Base-by-base conservation (phyloP, 2,113 vertebrate genomes). In the Anguilla japonica region DNA sequence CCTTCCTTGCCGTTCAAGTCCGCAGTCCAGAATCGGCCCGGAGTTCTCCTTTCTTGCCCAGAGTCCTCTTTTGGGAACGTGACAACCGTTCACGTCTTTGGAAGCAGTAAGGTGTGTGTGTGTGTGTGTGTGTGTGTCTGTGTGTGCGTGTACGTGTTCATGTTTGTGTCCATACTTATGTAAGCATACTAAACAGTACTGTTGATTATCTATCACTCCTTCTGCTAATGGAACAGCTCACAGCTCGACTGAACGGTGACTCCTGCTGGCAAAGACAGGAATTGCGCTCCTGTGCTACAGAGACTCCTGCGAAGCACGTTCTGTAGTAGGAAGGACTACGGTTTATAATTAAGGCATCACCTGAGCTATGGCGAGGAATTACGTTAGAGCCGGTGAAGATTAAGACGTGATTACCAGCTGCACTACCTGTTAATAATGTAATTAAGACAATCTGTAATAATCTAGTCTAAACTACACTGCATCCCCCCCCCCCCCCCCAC, bases 151-250 rank as follows among this genome's bases (percentile, higher is more conserved):
- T 9, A 46, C 4, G 43, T 46, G 43, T 46, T 9, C 43, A 46
- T 46, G 43, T 34, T 34, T 60, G 57, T 8, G 26, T 15, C 22
- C 22, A 26, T 14, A 29, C 13, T 41, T 91, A 91, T 90, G 91
- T 92, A 94, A 93, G 93, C 93, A 93, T 89, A 88, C 91, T 95
- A 94, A 90, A 95, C 94, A 94, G 87, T 95, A 95, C 93, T 81
- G 78, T 90, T 90, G 20, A 89, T 90, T 94, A 92, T 90, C 91
- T 87, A 86, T 87, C 86, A 88, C 91, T 85, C 91, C 92, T 93
- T 67, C 86, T 88, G 89, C 92, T 90, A 46, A 85, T 53, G 50
- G 50, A 53, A 53, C 7, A 53, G 7, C 13, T 86, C 88, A 86
- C 92, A 92, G 87, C 92, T 93, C 91, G 93, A 90, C 92, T 90